phyloP scores from a whole-genome alignment of 2,888 invertebrate genomes.

The Andrena praecox region DNA sequence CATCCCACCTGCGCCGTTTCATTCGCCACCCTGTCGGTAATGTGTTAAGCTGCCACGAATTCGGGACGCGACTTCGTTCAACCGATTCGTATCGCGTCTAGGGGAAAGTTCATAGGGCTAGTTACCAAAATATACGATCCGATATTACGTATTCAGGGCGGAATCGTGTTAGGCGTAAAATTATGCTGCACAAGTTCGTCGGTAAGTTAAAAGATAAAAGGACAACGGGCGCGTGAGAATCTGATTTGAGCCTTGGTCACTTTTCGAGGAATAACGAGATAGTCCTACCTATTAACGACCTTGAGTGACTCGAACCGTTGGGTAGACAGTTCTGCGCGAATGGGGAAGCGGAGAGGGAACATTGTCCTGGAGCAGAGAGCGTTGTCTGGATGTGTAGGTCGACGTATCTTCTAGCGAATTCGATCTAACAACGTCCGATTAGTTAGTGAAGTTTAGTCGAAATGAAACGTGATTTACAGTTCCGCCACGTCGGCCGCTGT shows the following conservation, averaged over 20 bases:
- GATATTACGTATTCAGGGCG: not conserved
- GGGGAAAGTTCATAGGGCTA: not conserved
- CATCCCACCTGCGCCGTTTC: no score
- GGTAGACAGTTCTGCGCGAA: no score
- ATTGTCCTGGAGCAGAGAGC: slow-evolving; percentile 1
- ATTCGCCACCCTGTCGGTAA: no score
- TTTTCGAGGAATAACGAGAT: not conserved
- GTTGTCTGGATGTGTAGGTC: slow-evolving; percentile 10
- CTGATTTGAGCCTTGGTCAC: no score
- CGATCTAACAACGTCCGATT: slow-evolving; percentile 55
- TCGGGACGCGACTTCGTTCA: no score
- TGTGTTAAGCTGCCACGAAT: no score
- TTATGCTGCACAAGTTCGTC: not conserved
- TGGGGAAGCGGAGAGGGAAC: not conserved
- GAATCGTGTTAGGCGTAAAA: not conserved
- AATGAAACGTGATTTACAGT: slow-evolving; percentile 63
- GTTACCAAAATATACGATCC: not conserved
- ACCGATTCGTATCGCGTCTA: no score
- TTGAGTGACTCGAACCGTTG: no score
- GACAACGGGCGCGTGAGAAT: no score
- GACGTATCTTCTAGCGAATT: slow-evolving; percentile 11
- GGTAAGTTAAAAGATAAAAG: not conserved
- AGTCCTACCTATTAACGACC: no score
- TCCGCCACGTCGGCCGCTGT: slow-evolving; percentile 47
- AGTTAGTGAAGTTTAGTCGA: slow-evolving; percentile 71